Conservation (phyloP, 2,797 vertebrate genomes). For the Cheirogaleus major region DNA sequence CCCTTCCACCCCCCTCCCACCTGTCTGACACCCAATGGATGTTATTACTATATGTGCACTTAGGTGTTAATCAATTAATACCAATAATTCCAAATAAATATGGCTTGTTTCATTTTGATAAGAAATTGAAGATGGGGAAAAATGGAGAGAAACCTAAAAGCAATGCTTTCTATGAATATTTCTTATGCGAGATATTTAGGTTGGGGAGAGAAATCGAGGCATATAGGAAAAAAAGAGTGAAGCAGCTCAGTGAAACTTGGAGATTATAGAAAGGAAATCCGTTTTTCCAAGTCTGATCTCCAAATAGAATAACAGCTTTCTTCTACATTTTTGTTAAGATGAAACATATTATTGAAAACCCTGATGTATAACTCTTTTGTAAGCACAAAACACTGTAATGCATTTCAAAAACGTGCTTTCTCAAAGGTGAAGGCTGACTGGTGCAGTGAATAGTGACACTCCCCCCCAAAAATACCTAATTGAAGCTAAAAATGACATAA, state of each 20-base stretch:
- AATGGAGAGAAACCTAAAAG: not conserved
- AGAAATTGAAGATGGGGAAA: not conserved
- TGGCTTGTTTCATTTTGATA: not conserved
- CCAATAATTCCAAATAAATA: not conserved
- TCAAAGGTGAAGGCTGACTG: slow-evolving; percentile 45
- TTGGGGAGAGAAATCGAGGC: not conserved
- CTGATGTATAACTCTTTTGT: slow-evolving; percentile 34
- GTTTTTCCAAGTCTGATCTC: not conserved
- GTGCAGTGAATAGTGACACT: not conserved
- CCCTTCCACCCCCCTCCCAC: no score
- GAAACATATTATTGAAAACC: slow-evolving; percentile 18
- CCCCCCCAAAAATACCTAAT: not conserved
- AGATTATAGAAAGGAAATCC: not conserved
- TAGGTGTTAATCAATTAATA: no score
- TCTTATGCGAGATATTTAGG: not conserved
- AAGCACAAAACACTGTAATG: slow-evolving; percentile 61
- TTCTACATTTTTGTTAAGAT: not conserved
- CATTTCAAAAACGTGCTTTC: slow-evolving; percentile 65
- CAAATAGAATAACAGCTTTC: not conserved
- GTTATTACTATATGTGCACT: no score
- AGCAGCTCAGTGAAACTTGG: not conserved
- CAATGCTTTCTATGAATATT: not conserved
- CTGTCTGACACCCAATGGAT: no score
- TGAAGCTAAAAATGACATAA: slow-evolving; percentile 79
- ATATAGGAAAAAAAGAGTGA: not conserved